These are phyloP conservation scores for Oithona nana DNA, from an alignment of 2,888 invertebrate species.

Conservation along the genomic window DNA sequence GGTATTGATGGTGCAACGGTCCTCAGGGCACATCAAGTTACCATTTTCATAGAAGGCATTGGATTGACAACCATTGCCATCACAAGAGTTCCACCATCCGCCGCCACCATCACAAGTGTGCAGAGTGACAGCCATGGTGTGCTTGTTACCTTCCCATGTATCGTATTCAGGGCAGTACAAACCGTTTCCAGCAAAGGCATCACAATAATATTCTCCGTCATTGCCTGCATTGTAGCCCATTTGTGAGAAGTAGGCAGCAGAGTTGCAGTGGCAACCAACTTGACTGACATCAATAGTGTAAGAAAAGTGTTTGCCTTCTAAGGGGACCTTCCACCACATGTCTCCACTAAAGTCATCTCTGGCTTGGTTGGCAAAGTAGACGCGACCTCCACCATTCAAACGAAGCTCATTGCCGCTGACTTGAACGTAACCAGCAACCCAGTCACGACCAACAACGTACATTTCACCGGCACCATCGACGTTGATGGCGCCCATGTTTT, in stretches of 20 bases:
- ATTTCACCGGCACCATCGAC: background rate
- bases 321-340: background rate
- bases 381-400: background rate
- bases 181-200: background rate
- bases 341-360: background rate
- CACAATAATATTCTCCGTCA: conserved; percentile 6
- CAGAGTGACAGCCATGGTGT: conserved; percentile 5
- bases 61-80: background rate
- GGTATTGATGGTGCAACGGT: conserved; percentile 6
- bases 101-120: background rate
- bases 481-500: background rate
- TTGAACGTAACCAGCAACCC: background rate
- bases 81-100: background rate
- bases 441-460: background rate
- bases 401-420: background rate
- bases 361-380: background rate
- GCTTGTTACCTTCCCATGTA: conserved; percentile 3
- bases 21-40: conserved; percentile 3
- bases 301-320: background rate
- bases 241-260: background rate
- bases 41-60: conserved; percentile 4
- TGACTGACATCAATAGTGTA: background rate
- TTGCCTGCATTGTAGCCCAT: background rate
- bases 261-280: conserved; percentile 6
- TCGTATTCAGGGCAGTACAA: conserved; percentile 4